Conservation (phyloP, 2,888 invertebrate genomes). For the Cacoxenus indagator region DNA sequence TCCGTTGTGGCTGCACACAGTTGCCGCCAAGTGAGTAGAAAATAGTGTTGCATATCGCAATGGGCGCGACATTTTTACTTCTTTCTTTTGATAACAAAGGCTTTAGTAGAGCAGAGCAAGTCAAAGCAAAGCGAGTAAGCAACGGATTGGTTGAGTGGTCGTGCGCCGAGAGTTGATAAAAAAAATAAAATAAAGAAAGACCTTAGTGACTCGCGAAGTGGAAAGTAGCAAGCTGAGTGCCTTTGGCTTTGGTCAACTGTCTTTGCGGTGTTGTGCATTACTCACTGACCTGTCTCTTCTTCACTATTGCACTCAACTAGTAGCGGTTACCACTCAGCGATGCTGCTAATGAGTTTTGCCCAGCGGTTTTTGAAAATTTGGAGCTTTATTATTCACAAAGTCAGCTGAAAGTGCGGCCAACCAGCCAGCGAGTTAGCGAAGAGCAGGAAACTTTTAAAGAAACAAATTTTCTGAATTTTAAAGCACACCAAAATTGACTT, state of each 20-base stretch:
- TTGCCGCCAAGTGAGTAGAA: neutral
- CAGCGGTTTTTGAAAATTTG: neutral
- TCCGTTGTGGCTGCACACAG: constrained; percentile 22
- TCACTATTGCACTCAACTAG: neutral
- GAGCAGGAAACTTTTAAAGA: neutral
- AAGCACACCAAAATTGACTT: neutral
- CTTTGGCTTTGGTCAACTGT: neutral
- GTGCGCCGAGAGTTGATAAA: too few species aligned
- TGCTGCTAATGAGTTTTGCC: constrained; percentile 11
- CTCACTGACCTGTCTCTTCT: neutral
- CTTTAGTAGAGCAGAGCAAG: too few species aligned
- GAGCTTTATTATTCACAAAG: constrained; percentile 8
- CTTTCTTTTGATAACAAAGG: too few species aligned
- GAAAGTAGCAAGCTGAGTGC: neutral
- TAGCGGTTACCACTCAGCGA: neutral
- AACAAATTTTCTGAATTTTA: neutral
- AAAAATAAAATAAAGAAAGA: too few species aligned
- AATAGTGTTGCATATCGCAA: neutral
- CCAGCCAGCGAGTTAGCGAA: neutral
- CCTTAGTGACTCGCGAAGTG: neutral
- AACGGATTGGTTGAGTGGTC: too few species aligned
- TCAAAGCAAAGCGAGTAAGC: neutral
- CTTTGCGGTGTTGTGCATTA: neutral
- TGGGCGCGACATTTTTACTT: neutral
- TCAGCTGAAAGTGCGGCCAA: neutral